A percentile compares a stretch with the other conserved stretches of the same genome.
These are phyloP conservation scores for Typhlomys cinereus DNA, from an alignment of 2,113 vertebrate genomes.

Conservation along the genomic window DNA sequence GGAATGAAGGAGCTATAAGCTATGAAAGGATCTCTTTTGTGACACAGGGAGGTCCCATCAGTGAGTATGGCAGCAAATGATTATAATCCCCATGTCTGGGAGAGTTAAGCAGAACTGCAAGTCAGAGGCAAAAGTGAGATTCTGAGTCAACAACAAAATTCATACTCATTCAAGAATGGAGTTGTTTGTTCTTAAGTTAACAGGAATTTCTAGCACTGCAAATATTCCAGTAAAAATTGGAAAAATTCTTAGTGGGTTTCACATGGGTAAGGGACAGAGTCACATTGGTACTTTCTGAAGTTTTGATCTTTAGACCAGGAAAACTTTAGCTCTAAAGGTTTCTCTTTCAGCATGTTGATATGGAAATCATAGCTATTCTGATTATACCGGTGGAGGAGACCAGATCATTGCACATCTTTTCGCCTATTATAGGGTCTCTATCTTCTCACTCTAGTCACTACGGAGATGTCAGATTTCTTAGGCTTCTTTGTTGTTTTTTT, in stretches of 20 bases:
- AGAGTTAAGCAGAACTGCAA: background rate
- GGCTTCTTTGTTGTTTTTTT: background rate
- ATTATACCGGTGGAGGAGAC: background rate
- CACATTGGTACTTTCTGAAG: background rate
- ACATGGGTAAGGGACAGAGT: too few species aligned
- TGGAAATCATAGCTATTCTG: background rate
- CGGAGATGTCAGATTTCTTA: background rate
- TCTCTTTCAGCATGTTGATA: background rate
- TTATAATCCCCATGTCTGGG: background rate
- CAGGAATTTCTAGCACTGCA: background rate
- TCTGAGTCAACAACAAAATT: background rate
- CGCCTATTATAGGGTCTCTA: accelerated
- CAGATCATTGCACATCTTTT: accelerated
- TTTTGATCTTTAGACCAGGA: background rate
- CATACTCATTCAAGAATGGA: background rate
- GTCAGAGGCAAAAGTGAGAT: background rate
- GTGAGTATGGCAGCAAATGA: background rate
- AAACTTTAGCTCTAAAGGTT: background rate
- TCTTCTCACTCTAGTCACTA: background rate
- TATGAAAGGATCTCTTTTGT: background rate
- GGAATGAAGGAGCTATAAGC: too few species aligned
- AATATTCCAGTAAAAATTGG: background rate
- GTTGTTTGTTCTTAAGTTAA: background rate
- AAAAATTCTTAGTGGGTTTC: background rate
- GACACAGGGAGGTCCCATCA: background rate